Evolutionary conservation across 2,888 invertebrate genomes (phyloP).

Genomic region (Octonoba sinensis): DNA sequence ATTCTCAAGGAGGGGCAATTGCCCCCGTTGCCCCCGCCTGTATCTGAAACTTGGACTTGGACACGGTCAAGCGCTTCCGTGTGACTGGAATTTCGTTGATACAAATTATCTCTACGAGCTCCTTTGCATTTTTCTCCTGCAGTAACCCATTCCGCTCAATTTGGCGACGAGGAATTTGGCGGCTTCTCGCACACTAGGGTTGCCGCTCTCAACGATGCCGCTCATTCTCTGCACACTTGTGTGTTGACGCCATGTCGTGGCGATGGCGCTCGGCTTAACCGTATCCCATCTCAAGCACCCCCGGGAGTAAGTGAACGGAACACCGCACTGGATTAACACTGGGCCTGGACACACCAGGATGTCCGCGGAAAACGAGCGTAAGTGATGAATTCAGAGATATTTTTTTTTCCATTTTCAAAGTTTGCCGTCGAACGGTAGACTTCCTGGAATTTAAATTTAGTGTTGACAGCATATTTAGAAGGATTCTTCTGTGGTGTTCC

Average conservation of each 20-base stretch:
- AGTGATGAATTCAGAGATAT: not conserved
- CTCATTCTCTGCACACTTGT: not conserved
- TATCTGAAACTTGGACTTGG: too few relatives aligned
- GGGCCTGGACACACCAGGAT: not conserved
- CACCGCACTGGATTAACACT: constrained; percentile 3
- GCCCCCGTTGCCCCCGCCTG: too few relatives aligned
- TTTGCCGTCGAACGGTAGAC: too few relatives aligned
- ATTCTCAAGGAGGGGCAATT: too few relatives aligned
- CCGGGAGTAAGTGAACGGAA: not conserved
- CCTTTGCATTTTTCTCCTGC: too few relatives aligned
- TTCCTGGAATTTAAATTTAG: too few relatives aligned
- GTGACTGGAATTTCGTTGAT: too few relatives aligned
- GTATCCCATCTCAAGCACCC: not conserved
- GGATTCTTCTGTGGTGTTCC: too few relatives aligned
- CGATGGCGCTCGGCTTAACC: constrained; percentile 4
- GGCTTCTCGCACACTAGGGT: not conserved
- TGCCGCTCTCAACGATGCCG: not conserved
- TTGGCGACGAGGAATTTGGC: not conserved
- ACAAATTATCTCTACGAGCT: too few relatives aligned
- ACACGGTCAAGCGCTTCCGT: too few relatives aligned
- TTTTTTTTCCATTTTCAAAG: too few relatives aligned
- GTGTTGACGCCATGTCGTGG: not conserved
- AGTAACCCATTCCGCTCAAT: not conserved
- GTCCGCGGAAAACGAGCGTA: not conserved
- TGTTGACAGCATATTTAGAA: too few relatives aligned